These are phyloP conservation scores for Buphagus erythrorhynchus DNA, from an alignment of 2,797 vertebrate species.

Conservation along the genomic window DNA sequence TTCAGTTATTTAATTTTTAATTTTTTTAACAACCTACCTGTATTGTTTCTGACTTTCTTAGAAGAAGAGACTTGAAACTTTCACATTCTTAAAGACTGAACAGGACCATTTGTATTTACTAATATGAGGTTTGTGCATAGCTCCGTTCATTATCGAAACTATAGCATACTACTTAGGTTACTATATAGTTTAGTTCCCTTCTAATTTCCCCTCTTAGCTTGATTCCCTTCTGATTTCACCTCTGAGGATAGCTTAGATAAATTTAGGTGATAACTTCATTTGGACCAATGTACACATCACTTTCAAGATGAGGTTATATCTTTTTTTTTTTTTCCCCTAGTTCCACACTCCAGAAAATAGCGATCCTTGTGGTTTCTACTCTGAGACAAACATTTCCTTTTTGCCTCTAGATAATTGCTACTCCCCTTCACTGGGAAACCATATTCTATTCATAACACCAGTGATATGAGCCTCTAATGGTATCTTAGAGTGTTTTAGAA, in stretches of 20 bases:
- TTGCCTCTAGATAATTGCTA: neutral
- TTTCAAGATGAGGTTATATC: neutral
- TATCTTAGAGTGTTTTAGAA: neutral
- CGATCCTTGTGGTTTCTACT: neutral
- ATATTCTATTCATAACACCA: neutral
- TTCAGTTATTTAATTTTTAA: neutral
- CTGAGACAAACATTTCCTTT: neutral
- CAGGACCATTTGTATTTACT: neutral
- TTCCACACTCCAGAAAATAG: neutral
- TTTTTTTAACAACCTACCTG: neutral
- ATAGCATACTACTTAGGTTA: neutral
- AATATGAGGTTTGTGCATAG: neutral
- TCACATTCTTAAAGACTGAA: neutral
- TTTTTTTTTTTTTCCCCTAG: neutral
- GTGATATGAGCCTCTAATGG: neutral
- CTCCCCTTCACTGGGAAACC: neutral
- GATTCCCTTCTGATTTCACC: neutral
- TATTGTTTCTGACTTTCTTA: neutral
- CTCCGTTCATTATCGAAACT: neutral
- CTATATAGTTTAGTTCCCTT: neutral
- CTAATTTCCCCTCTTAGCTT: neutral
- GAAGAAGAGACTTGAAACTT: neutral
- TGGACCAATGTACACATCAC: neutral
- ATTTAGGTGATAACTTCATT: neutral
- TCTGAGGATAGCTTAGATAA: neutral